These are phyloP conservation scores for Callorhinus ursinus DNA, from an alignment of 2,113 vertebrate genomes.

Conservation along the genomic window DNA sequence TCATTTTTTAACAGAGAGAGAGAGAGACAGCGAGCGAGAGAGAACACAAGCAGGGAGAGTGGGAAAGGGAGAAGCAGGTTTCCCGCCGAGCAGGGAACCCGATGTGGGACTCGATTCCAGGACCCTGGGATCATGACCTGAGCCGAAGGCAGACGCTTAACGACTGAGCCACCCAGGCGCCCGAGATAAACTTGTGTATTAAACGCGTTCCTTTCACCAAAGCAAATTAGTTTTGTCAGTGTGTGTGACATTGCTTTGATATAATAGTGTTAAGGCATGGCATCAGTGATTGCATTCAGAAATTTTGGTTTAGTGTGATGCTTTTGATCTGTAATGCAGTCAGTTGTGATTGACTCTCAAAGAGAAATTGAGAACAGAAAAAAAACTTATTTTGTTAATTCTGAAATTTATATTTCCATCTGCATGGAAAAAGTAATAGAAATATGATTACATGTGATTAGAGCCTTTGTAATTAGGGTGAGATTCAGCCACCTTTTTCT, in stretches of 20 bases:
- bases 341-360: slow-evolving; percentile 30
- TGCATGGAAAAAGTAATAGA: slow-evolving; percentile 38
- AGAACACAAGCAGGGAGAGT: no score
- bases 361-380: slow-evolving; percentile 35
- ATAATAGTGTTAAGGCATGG: not conserved
- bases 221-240: not conserved
- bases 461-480: slow-evolving; percentile 44
- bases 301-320: not conserved
- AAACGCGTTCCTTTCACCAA: not conserved
- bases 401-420: slow-evolving; percentile 53
- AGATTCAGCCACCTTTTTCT: slow-evolving; percentile 21
- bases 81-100: no score
- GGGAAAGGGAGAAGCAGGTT: no score
- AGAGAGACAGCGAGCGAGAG: no score
- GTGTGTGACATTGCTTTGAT: not conserved
- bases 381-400: slow-evolving; percentile 42
- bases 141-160: no score
- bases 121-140: no score
- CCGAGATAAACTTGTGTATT: not conserved
- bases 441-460: slow-evolving; percentile 49
- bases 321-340: not conserved
- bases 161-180: no score
- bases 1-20: no score
- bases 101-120: no score
- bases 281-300: not conserved